Conservation (phyloP, 2,113 vertebrate species). For the Nesoenas mayeri region DNA sequence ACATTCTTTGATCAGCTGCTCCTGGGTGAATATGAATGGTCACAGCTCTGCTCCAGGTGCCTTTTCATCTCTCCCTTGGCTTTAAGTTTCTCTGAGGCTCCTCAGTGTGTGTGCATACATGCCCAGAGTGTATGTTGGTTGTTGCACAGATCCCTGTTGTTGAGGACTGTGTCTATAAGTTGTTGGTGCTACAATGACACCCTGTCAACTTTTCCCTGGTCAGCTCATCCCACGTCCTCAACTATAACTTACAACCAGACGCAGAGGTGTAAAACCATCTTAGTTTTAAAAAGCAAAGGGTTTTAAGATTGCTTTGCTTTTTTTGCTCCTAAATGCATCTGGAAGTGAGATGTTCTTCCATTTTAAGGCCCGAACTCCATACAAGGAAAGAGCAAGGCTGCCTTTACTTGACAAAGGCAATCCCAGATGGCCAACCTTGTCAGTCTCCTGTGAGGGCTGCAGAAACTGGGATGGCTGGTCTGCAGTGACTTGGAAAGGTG, state of each 20-base stretch:
- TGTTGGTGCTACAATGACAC: neutral
- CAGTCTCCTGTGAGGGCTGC: neutral
- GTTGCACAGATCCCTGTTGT: neutral
- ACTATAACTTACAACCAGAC: rapidly evolving
- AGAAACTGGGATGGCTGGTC: neutral
- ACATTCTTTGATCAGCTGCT: neutral
- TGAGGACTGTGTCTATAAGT: neutral
- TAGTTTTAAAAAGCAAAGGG: neutral
- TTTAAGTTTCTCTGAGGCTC: neutral
- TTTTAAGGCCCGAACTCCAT: neutral
- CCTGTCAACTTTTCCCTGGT: neutral
- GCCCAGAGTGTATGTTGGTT: neutral
- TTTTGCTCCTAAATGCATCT: neutral
- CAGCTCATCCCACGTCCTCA: neutral
- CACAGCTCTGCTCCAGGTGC: neutral
- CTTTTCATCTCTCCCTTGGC: neutral
- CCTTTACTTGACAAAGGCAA: neutral
- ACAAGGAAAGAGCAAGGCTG: neutral
- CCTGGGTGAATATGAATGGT: neutral
- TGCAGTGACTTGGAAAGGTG: neutral
- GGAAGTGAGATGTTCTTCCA: neutral
- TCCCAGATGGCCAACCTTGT: neutral
- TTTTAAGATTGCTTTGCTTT: neutral
- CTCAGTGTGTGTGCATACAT: rapidly evolving
- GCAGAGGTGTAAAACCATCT: neutral